A percentile compares a stretch with the other conserved stretches of the same genome.
Evolutionary conservation across 2,797 vertebrate species (phyloP).

Genomic region (Lophura swinhoii): DNA sequence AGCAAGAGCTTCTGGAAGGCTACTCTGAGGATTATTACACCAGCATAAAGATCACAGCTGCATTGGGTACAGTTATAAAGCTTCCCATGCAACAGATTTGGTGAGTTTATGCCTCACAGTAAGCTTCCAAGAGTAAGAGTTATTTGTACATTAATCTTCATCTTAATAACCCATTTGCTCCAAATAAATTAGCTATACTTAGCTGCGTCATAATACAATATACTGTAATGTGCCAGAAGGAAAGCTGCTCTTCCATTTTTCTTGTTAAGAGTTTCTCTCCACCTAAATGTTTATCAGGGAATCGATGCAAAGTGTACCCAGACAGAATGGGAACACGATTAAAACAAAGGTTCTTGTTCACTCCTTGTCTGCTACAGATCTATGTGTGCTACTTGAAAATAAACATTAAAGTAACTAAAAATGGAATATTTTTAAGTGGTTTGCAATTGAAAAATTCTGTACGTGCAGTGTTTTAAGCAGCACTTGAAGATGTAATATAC

Average conservation of each 20-base stretch:
- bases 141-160: slow-evolving; percentile 59
- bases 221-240: slow-evolving; percentile 18
- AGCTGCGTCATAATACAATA: slow-evolving; percentile 39
- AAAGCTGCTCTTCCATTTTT: not conserved
- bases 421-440: not conserved
- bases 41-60: not conserved
- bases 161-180: slow-evolving; percentile 37
- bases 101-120: slow-evolving; percentile 27
- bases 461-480: not conserved
- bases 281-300: slow-evolving; percentile 20
- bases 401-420: not conserved
- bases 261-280: slow-evolving; percentile 12
- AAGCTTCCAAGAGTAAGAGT: slow-evolving; percentile 55
- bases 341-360: not conserved
- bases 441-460: not conserved
- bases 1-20: not conserved
- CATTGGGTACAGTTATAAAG: not conserved
- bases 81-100: slow-evolving; percentile 27
- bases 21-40: not conserved
- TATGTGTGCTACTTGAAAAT: not conserved
- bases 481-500: not conserved
- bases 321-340: slow-evolving; percentile 5
- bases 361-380: not conserved
- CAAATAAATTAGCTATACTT: slow-evolving; percentile 62
- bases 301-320: not conserved